Evolutionary conservation across 2,797 vertebrate species (phyloP), one percentile per base, ranked within the genome.

Genomic region (Anniella stebbinsi): DNA sequence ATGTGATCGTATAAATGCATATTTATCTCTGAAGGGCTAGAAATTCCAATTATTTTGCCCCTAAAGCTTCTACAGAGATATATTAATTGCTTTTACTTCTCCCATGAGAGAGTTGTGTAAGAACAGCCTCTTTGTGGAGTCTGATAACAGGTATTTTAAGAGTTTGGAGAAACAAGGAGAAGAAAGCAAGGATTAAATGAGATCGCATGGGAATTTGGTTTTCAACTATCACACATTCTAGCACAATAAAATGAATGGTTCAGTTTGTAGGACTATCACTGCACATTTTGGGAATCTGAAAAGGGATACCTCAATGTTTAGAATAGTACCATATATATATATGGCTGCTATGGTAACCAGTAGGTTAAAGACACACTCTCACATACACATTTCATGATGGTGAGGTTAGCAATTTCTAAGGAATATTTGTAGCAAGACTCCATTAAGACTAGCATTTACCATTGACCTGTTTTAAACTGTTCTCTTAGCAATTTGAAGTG

Each of bases 271-370:
- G 76, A 86, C 23, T 33, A 57, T 60, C n/a, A 57, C 21, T 78
- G 72, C 17, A 78, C 36, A 17, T 70, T 80, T 57, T 45, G 75
- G 30, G 72, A 80, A 18, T 85, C 51, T 72, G 51, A 86, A 85
- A 89, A 80, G 28, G 28, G 51, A 80, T 60, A 80, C 48, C 88
- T 80, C 54, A 41, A 23, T 54, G 12, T 72, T 80, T 80, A 85
- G 36, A 89, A 73, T 23, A 70, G 28, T 75, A 51, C 17, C 17
- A 63, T 18, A 63, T 18, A 63, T 18, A 41, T 69, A n/a, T 84
- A 33, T n/a, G 36, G 82, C 38, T 85, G 28, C 66, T 48, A 89
- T 80, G 51, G 88, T 86, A 86, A 86, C 83, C 28, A 72, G 28
- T 11, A 89, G 66, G 66, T 89, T 86, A 38, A 85, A 78, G 12